These are phyloP conservation scores for Iselma pallidipennis DNA, from an alignment of 2,888 invertebrate species.

Conservation along the genomic window DNA sequence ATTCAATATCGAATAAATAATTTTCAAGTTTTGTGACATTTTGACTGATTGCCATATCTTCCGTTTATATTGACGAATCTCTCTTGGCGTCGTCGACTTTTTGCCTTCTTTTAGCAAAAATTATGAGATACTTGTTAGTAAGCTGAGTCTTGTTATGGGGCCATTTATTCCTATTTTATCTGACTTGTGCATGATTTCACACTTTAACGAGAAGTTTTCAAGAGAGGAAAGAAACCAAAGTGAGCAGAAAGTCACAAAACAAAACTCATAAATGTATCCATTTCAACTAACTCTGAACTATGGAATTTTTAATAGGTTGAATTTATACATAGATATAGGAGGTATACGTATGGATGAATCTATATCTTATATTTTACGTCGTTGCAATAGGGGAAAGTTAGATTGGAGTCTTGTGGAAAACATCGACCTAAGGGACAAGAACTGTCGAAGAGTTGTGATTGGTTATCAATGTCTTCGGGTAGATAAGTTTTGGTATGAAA, in stretches of 20 bases:
- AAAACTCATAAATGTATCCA: constrained; percentile 19
- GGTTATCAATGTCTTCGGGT: constrained; percentile 29
- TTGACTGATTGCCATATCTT: too few species aligned
- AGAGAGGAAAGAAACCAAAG: background rate
- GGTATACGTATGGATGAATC: background rate
- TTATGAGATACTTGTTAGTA: background rate
- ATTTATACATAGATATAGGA: constrained; percentile 21
- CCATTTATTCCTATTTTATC: background rate
- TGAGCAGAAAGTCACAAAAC: constrained; percentile 1
- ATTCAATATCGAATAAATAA: background rate
- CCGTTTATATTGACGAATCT: too few species aligned
- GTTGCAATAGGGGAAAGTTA: constrained; percentile 18
- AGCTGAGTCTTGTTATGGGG: background rate
- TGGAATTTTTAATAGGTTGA: constrained; percentile 20
- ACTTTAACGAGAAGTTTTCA: background rate
- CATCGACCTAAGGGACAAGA: constrained; percentile 22
- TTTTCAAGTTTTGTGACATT: background rate
- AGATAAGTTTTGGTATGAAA: constrained; percentile 27
- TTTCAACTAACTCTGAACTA: background rate
- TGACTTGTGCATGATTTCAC: background rate
- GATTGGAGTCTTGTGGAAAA: constrained; percentile 18
- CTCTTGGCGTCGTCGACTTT: too few species aligned
- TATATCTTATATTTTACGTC: constrained; percentile 12
- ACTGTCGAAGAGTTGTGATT: constrained; percentile 32
- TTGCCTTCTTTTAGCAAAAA: background rate